phyloP scores from a whole-genome alignment of 2,113 vertebrate species.

The Hiodon tergisus region DNA sequence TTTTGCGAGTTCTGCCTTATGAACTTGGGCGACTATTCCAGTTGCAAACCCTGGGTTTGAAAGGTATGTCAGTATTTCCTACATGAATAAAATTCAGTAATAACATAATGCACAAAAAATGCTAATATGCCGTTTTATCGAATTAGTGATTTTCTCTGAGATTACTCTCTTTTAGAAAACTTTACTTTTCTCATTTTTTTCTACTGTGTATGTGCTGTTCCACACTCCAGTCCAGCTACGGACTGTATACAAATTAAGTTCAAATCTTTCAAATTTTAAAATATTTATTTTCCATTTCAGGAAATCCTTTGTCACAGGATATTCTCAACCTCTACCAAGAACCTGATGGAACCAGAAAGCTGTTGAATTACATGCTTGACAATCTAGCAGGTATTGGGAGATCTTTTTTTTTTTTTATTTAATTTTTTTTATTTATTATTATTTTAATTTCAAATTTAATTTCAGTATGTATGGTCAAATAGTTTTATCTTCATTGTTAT shows the following conservation, averaged over 20 bases:
- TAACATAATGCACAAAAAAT: background rate
- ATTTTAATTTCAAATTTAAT: background rate
- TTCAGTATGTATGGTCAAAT: background rate
- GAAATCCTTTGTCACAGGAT: conserved; percentile 98
- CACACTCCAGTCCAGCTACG: no score
- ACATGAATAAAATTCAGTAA: background rate
- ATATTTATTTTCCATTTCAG: conserved; percentile 53
- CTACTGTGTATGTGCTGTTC: no score
- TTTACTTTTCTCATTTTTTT: no score
- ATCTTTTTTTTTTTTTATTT: background rate
- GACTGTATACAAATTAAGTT: background rate
- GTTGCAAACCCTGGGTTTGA: conserved; percentile 93
- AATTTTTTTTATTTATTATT: background rate
- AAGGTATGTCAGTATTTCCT: conserved; percentile 64
- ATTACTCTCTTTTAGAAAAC: no score
- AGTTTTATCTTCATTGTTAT: background rate
- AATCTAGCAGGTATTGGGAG: conserved; percentile 81
- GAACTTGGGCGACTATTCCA: conserved; percentile 98
- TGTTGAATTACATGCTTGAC: conserved; percentile 99
- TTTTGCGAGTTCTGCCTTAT: conserved; percentile 98
- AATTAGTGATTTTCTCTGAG: background rate
- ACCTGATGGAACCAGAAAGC: conserved; percentile 93
- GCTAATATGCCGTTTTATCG: background rate
- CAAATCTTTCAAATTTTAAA: background rate
- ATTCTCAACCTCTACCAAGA: conserved; percentile 97